phyloP scores from a whole-genome alignment of 2,797 vertebrate genomes.

The Gallinago nigripennis region DNA sequence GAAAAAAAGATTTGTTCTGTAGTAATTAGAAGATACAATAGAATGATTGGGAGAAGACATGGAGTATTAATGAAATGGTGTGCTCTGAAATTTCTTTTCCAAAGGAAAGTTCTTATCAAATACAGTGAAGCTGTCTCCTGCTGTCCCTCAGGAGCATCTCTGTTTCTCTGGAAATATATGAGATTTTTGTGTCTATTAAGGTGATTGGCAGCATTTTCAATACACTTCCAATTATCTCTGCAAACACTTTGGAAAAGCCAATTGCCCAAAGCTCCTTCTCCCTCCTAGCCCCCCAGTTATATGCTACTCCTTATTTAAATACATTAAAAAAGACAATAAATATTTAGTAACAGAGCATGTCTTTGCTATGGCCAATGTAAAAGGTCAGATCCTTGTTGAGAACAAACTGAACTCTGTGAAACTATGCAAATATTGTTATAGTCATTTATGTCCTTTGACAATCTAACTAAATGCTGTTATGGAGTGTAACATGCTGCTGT shows the following conservation, averaged over 20 bases:
- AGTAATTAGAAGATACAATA: neutral
- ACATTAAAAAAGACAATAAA: neutral
- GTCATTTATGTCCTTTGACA: neutral
- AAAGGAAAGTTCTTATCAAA: neutral
- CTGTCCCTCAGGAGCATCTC: neutral
- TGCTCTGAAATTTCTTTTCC: neutral
- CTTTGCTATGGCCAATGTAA: conserved; percentile 3
- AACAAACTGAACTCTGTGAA: neutral
- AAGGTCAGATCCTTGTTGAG: neutral
- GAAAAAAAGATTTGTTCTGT: neutral
- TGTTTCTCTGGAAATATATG: neutral
- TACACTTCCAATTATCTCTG: conserved; percentile 48
- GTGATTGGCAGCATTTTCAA: conserved; percentile 60
- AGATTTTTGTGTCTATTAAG: conserved; percentile 59
- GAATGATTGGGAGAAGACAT: neutral
- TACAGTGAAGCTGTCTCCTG: neutral
- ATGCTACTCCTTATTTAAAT: conserved; percentile 21
- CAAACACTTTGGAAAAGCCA: conserved; percentile 36
- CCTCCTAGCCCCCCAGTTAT: neutral
- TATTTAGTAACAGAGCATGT: neutral
- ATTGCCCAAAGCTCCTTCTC: neutral
- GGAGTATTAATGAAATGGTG: neutral
- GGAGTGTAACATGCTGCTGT: neutral
- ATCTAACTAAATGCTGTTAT: neutral
- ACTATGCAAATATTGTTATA: neutral